Evolutionary conservation across 2,797 vertebrate species (phyloP), one percentile per base, ranked within the genome.

Genomic region (Acanthurus lineatus): DNA sequence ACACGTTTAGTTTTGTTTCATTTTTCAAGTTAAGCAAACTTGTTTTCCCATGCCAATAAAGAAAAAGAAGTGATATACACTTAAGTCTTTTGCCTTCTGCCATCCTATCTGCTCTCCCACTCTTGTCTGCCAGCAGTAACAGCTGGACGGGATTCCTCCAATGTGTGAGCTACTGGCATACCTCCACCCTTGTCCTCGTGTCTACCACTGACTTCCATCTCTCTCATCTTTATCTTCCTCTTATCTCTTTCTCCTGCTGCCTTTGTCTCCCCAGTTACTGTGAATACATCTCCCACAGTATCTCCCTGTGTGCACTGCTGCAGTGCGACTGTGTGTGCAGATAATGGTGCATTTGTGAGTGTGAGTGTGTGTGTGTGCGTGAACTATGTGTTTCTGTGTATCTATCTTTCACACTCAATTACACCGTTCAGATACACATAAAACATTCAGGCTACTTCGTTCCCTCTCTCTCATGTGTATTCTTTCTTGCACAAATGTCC

Each of bases 71-170:
- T 10, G 47, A 53, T 25, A 35, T 14, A 52, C 35, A 32, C 52
- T 63, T 14, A 25, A 49, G 10, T 70, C n/a, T 68, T 65, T 44
- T 19, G 38, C 53, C 44, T 40, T 54, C 32, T 32, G 58, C 40
- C 44, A 47, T 60, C 66, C 12, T 56, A 62, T 73, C 60, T 28
- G 2, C 67, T 72, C 56, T 73, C 61, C 44, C 40, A 53, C 62
- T 69, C 63, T 52, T 9, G 22, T 73, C 70, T 68, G 28, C 48
- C 74, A 47, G 44, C 66, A 54, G 45, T 9, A 81, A 79, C 67
- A 86, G 81, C 77, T 91, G 85, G 59, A 79, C 57, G 75, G 20
- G 70, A 82, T 84, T 86, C 71, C 69, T 64, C 22, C 52, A 76
- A 58, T 54, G 58, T 79, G 66, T 47, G 32, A 76, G 65, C 83